Evolutionary conservation across 1,140 invertebrate genomes (phyloP), one percentile per base, ranked within the genome.

Genomic region (Euschistus heros): DNA sequence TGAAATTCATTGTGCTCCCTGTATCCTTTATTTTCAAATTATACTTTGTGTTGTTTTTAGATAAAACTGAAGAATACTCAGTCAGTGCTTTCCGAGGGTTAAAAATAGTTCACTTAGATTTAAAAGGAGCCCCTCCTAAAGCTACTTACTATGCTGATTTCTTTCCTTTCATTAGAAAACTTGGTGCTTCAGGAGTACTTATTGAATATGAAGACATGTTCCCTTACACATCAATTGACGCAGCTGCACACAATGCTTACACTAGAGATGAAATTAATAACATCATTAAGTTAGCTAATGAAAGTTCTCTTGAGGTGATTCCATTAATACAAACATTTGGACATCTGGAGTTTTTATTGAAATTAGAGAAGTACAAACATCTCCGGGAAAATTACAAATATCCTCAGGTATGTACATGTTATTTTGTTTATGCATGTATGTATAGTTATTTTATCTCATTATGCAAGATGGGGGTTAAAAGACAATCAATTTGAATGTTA

Each of bases 311-410:
- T 13, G 78, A 82, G 67, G 77, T 87, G 4, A 86, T 88, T 65
- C 86, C 86, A 15, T 72, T 88, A 3, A 77, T 88, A 14, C 86
- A 87, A 71, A 86, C 86, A 17, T 86, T 88, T 74, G 86, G 86
- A 17, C 86, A 88, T 75, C 68, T 84, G 47, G 84, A 85, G 74
- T 85, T 82, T 77, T 77, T 81, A 3, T 74, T 86, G 37, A 86
- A 86, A 70, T 74, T 80, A 69, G 71, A 77, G 37, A 74, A 79
- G 66, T 84, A 81, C 70, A 66, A 72, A 22, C 74, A 79, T 65
- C 67, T 86, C 20, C 71, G 84, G 67, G 84, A 86, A 64, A 62
- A 69, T 17, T 63, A 54, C 17, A 68, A 68, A 20, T 72, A 69
- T 15, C 70, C 72, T 50, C 72, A 73, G 62, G 71, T 68, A 52